phyloP scores from a whole-genome alignment of 2,113 vertebrate species.

The Halichoeres trimaculatus region DNA sequence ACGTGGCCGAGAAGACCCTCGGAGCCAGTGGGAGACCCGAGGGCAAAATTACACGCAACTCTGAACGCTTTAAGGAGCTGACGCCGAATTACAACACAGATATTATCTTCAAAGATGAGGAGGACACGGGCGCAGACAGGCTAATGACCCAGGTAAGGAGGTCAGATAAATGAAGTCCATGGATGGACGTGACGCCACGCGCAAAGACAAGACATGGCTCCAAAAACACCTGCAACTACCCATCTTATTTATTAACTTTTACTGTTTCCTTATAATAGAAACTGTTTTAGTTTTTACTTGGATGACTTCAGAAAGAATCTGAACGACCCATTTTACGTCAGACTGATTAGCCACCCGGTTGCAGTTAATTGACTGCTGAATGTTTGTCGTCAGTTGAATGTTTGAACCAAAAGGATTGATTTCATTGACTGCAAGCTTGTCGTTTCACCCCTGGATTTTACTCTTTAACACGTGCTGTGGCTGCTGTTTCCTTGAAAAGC shows the following conservation, averaged over 20 bases:
- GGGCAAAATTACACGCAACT: conserved; percentile 94
- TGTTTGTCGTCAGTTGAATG: conserved; percentile 70
- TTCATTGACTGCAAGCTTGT: conserved; percentile 41
- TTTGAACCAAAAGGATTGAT: conserved; percentile 72
- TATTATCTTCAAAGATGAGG: conserved; percentile 99
- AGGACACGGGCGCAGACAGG: conserved; percentile 96
- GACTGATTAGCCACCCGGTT: conserved; percentile 6
- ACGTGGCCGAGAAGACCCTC: conserved; percentile 97
- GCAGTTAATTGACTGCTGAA: conserved; percentile 42
- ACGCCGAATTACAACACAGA: conserved; percentile 98
- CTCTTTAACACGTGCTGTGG: conserved; percentile 20
- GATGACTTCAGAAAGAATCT: background rate
- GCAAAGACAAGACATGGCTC: background rate
- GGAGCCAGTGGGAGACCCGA: conserved; percentile 96
- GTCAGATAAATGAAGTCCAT: background rate
- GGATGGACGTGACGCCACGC: conserved; percentile 2
- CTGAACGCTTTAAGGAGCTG: conserved; percentile 96
- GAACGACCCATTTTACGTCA: conserved; percentile 7
- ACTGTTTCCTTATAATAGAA: no score
- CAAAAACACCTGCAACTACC: background rate
- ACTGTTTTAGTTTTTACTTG: background rate
- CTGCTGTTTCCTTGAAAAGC: background rate
- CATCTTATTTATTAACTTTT: no score
- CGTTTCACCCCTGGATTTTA: conserved; percentile 40
- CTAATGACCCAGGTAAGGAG: conserved; percentile 96